Evolutionary conservation across 1,140 invertebrate species (phyloP).

Genomic region (Musca vetustissima): DNA sequence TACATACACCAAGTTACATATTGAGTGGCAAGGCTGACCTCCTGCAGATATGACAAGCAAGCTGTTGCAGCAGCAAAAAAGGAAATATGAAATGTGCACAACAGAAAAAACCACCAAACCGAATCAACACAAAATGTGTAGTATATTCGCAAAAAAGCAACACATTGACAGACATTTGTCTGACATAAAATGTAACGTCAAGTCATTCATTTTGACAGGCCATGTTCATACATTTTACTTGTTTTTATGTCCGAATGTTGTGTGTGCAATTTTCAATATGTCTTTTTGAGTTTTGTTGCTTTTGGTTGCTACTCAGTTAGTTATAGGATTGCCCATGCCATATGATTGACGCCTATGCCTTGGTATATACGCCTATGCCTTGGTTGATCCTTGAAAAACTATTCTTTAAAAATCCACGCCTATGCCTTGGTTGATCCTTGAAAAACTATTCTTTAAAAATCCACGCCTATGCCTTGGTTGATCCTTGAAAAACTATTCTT

Average conservation of each 20-base stretch:
- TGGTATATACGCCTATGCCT: too few relatives aligned
- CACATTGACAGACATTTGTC: conserved; percentile 19
- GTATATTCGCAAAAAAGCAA: too few relatives aligned
- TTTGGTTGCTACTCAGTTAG: not conserved
- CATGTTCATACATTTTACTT: conserved; percentile 9
- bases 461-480: too few relatives aligned
- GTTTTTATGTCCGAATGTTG: not conserved
- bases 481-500: too few relatives aligned
- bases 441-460: too few relatives aligned
- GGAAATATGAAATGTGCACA: not conserved
- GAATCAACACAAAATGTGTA: too few relatives aligned
- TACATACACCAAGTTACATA: not conserved
- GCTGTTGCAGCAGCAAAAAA: not conserved
- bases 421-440: too few relatives aligned
- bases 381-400: too few relatives aligned
- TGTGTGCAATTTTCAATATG: conserved; percentile 2
- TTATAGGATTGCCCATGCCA: not conserved
- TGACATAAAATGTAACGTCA: conserved; percentile 24
- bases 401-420: too few relatives aligned
- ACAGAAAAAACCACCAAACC: not conserved
- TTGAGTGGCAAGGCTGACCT: too few relatives aligned
- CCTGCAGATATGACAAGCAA: too few relatives aligned
- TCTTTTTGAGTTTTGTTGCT: not conserved
- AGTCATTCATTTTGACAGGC: conserved; percentile 22
- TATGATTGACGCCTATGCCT: too few relatives aligned